These are phyloP conservation scores for Datnioides undecimradiatus DNA, from an alignment of 2,113 vertebrate species.

Conservation along the genomic window DNA sequence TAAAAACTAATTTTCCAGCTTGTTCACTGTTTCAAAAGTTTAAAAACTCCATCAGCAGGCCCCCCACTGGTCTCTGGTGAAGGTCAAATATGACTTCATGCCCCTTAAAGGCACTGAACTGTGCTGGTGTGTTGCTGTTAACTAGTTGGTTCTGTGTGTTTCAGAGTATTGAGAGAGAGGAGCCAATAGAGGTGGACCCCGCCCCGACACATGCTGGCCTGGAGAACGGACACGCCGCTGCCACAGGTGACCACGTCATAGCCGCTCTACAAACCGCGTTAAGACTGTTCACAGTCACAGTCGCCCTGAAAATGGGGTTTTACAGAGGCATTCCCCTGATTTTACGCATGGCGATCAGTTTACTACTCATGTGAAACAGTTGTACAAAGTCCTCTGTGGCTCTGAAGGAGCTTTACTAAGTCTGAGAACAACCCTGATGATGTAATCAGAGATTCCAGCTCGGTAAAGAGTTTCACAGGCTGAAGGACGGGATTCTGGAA, in stretches of 20 bases:
- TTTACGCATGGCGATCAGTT: neutral
- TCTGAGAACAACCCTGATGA: neutral
- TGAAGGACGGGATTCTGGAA: neutral
- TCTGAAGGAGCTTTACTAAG: neutral
- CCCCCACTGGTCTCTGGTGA: neutral
- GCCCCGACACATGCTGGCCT: slow-evolving; percentile 54
- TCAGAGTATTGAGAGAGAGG: slow-evolving; percentile 85
- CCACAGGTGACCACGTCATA: slow-evolving; percentile 67
- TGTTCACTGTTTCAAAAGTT: neutral
- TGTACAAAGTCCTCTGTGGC: neutral
- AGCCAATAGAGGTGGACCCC: slow-evolving; percentile 83
- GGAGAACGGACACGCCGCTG: slow-evolving; percentile 79
- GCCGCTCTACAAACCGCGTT: neutral
- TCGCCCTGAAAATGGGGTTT: neutral
- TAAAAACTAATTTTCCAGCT: neutral
- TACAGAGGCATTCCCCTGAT: neutral
- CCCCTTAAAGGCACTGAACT: neutral
- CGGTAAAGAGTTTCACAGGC: neutral
- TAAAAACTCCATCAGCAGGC: neutral
- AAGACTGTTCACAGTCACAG: neutral
- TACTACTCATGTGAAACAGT: neutral
- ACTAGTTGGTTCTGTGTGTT: slow-evolving; percentile 22
- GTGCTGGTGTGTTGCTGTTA: neutral
- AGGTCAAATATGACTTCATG: slow-evolving; percentile 44
- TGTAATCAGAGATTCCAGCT: neutral